A percentile compares a stretch with the other conserved stretches of the same genome.
Evolutionary conservation across 2,888 invertebrate genomes (phyloP).

Genomic region (Belgica antarctica): DNA sequence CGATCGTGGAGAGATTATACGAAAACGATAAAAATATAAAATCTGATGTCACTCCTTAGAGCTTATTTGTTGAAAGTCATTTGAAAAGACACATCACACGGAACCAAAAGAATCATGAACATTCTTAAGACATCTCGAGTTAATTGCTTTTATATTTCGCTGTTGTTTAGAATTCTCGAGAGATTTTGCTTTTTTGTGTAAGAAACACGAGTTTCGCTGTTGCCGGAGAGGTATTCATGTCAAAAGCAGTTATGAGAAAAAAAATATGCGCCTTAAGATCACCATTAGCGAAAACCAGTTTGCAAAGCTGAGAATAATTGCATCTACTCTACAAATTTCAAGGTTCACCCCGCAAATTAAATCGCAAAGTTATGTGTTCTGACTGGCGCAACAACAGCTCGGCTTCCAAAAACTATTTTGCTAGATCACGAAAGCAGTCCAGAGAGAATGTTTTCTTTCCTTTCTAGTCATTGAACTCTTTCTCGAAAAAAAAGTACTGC

Average conservation of each 20-base stretch:
- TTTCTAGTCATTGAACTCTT: conserved; percentile 21
- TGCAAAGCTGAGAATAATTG: conserved; percentile 11
- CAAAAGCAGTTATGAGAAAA: conserved; percentile 11
- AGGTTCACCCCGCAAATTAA: not conserved
- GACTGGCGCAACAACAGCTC: no score
- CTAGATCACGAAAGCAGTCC: not conserved
- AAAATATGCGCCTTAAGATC: not conserved
- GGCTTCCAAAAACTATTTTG: not conserved
- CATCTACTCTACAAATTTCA: conserved; percentile 7
- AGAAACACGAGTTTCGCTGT: not conserved
- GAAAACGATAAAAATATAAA: not conserved
- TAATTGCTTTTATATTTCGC: conserved; percentile 15
- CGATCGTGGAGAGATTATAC: no score
- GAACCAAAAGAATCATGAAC: not conserved
- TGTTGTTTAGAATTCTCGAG: conserved; percentile 15
- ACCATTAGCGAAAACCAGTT: conserved; percentile 1
- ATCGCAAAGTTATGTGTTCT: no score
- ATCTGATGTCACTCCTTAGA: not conserved
- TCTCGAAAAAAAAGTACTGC: not conserved
- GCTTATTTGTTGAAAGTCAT: not conserved
- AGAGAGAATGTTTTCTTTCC: conserved; percentile 4
- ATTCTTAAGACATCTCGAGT: conserved; percentile 6
- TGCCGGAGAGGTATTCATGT: conserved; percentile 2
- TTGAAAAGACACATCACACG: not conserved
- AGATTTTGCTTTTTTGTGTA: no score